Conservation (phyloP, 30 jellyfish, hydroid and myxozoan species). For the Haliclystus octoradiatus region DNA sequence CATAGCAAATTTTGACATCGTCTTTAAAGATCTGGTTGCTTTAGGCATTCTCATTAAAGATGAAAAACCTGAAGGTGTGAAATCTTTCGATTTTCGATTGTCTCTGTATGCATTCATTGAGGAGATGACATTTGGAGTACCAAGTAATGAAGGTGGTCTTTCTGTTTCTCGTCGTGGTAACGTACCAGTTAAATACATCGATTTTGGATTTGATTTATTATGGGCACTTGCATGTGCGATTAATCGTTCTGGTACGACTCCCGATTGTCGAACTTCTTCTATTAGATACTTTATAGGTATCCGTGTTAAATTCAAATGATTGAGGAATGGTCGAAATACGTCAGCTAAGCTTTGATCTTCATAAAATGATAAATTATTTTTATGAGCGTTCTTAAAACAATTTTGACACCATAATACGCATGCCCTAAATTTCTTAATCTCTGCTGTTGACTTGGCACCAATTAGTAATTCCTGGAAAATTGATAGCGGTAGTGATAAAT, state of each 20-base stretch:
- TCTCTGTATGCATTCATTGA: not conserved
- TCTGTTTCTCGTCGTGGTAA: not conserved
- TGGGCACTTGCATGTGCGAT: constrained; percentile 64
- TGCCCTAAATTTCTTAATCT: not conserved
- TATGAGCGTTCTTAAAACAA: not conserved
- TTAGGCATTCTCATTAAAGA: not conserved
- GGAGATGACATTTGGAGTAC: not conserved
- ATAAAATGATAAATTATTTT: too few relatives aligned
- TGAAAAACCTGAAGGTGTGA: not conserved
- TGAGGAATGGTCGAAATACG: constrained; percentile 34
- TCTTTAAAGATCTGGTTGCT: not conserved
- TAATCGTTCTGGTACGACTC: constrained; percentile 44
- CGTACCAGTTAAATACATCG: not conserved
- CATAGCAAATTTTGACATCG: not conserved
- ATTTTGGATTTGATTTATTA: constrained; percentile 1
- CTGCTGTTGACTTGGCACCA: not conserved
- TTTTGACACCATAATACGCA: not conserved
- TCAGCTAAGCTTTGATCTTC: not conserved
- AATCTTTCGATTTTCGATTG: not conserved
- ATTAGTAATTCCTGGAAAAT: not conserved
- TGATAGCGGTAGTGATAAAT: constrained; percentile 12
- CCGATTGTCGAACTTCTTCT: constrained; percentile 53
- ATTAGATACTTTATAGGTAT: constrained; percentile 41
- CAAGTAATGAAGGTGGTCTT: not conserved
- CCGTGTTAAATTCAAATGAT: constrained; percentile 14